Conservation (phyloP, 2,888 invertebrate species). For the Scaeva pyrastri region DNA sequence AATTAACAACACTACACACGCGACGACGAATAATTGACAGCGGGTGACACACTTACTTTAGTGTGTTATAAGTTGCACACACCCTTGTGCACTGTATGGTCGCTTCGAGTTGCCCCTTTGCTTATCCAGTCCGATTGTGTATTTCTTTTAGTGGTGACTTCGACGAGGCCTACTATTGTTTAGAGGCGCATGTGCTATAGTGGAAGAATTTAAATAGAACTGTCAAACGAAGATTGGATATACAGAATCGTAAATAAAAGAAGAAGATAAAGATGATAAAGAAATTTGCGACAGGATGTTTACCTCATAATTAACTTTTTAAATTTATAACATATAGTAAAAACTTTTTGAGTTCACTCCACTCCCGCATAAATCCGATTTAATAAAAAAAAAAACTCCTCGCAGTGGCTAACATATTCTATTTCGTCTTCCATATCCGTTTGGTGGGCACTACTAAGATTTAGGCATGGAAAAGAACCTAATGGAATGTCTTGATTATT, state of each 20-base stretch:
- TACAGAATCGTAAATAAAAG: neutral
- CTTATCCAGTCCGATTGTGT: slow-evolving; percentile 54
- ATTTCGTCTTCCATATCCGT: too few species aligned
- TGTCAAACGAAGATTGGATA: slow-evolving; percentile 60
- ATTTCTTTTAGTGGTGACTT: slow-evolving; percentile 43
- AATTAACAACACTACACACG: slow-evolving; percentile 63
- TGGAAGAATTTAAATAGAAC: slow-evolving; percentile 45
- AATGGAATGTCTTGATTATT: too few species aligned
- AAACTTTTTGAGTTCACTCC: too few species aligned
- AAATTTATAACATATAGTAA: too few species aligned
- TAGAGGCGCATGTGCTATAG: slow-evolving; percentile 63
- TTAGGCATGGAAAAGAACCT: too few species aligned
- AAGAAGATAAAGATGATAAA: slow-evolving; percentile 25
- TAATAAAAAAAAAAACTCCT: too few species aligned
- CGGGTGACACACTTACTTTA: slow-evolving; percentile 64
- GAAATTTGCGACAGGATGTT: slow-evolving; percentile 39
- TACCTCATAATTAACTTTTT: neutral
- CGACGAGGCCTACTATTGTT: slow-evolving; percentile 24
- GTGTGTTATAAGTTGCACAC: slow-evolving; percentile 73
- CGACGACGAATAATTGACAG: slow-evolving; percentile 66
- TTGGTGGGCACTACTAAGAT: too few species aligned
- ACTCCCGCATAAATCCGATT: too few species aligned
- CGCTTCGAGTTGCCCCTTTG: slow-evolving; percentile 59
- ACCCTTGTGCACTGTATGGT: slow-evolving; percentile 73
- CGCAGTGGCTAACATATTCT: too few species aligned